Evolutionary conservation across 2,888 invertebrate species (phyloP), one percentile per base, ranked within the genome.

Genomic region (Drosophila stalkeri): DNA sequence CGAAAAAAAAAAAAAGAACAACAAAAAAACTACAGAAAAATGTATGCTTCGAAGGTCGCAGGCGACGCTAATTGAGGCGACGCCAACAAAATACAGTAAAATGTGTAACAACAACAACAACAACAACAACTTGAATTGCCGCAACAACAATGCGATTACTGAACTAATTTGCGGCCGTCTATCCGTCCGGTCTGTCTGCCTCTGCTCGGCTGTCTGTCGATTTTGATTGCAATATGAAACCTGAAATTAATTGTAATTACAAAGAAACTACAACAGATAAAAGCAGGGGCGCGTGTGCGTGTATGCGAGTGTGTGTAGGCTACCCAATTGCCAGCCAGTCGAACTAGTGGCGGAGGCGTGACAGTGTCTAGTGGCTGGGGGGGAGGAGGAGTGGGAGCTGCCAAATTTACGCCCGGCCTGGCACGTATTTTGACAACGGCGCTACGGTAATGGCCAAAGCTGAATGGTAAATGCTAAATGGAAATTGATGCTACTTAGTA

Each of bases 191-290:
- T 11, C n/a, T 18, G 41, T 37, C 14, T 14, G 37, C 37, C 16
- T 16, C 7, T 14, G 16, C 18, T 9, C 54, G 69, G 62, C 41
- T n/a, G 39, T 39, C 39, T 75, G 73, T 65, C 74, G 72, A 79
- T 77, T 86, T 81, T 88, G 78, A 83, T 86, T 73, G 89, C 89
- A 79, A 79, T 80, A 77, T 81, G 74, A 86, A 89, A 84, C 77
- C 89, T 75, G 75, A 76, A 87, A 87, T 90, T 84, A 90, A 86
- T 78, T 86, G 81, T 81, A 90, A 89, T 89, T 86, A 78, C 39
- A 60, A 31, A 60, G n/a, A 70, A 72, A 67, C 23, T 20, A 33
- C 35, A 27, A 14, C 68, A 72, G 66, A 72, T 61, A 65, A 59
- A 74, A 81, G 67, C 73, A 16, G 18, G 18, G 31, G 49, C 47